A percentile compares a stretch with the other conserved stretches of the same genome.
These are phyloP conservation scores for Fregata magnificens DNA, from an alignment of 2,113 vertebrate genomes.

Conservation along the genomic window DNA sequence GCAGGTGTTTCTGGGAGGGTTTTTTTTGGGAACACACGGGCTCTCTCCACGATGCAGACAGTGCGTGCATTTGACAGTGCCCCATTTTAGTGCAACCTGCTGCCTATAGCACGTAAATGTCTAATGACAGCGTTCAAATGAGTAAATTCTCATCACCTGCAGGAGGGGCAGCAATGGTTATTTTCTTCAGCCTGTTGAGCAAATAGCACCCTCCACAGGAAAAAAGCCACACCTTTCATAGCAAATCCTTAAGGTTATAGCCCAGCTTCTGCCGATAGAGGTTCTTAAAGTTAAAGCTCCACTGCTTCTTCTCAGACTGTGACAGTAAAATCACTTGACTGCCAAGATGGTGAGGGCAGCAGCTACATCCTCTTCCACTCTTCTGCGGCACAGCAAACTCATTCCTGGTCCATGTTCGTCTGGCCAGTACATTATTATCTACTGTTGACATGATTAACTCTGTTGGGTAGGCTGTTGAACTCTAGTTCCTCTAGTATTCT, in stretches of 20 bases:
- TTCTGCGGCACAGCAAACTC: constrained; percentile 68
- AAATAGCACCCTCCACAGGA: constrained; percentile 70
- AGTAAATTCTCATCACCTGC: constrained; percentile 72
- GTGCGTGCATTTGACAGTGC: constrained; percentile 48
- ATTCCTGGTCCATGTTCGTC: constrained; percentile 51
- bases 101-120: constrained; percentile 60
- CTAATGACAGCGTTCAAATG: constrained; percentile 62
- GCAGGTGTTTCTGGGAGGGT: constrained; percentile 57
- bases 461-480: constrained; percentile 71
- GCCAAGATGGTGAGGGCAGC: constrained; percentile 57
- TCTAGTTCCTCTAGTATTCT: constrained; percentile 84
- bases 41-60: constrained; percentile 63
- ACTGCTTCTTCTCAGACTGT: constrained; percentile 66
- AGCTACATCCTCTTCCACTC: constrained; percentile 57
- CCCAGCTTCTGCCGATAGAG: constrained; percentile 64
- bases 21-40: constrained; percentile 41
- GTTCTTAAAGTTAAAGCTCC: constrained; percentile 53
- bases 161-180: constrained; percentile 63
- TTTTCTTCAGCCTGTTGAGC: constrained; percentile 65
- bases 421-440: constrained; percentile 74
- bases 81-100: constrained; percentile 54
- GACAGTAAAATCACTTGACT: constrained; percentile 64
- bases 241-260: constrained; percentile 70
- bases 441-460: constrained; percentile 81
- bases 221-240: constrained; percentile 69